Percentiles rank a stretch among this genome's conserved stretches.
Conservation (phyloP, 2,888 invertebrate genomes). For the Lomographa bimaculata region DNA sequence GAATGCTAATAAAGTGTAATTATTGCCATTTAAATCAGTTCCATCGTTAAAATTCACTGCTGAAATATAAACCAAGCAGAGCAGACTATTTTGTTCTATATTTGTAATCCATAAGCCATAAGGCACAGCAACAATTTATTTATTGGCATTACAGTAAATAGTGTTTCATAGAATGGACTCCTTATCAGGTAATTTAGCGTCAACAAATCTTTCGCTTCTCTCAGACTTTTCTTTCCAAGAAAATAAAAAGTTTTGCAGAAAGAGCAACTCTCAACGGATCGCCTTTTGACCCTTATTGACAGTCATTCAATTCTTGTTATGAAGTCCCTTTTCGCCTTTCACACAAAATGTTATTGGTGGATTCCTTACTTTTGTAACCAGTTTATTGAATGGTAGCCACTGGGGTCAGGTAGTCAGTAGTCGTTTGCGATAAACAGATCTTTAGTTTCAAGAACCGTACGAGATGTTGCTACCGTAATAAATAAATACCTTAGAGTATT, state of each 20-base stretch:
- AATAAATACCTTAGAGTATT: too few species aligned
- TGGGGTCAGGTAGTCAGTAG: neutral
- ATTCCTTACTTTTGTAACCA: slow-evolving; percentile 7
- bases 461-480: too few species aligned
- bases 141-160: too few species aligned
- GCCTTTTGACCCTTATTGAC: slow-evolving; percentile 30
- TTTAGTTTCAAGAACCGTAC: neutral
- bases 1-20: too few species aligned
- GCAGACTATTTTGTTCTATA: too few species aligned
- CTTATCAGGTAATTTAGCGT: slow-evolving; percentile 1
- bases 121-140: too few species aligned
- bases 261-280: slow-evolving; percentile 30
- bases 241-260: slow-evolving; percentile 24
- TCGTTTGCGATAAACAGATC: slow-evolving; percentile 1
- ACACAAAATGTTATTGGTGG: slow-evolving; percentile 18
- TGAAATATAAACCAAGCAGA: too few species aligned
- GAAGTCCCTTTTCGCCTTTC: slow-evolving; percentile 23
- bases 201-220: slow-evolving; percentile 18
- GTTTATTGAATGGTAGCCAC: slow-evolving; percentile 7
- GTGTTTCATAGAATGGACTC: slow-evolving; percentile 6
- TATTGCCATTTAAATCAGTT: too few species aligned
- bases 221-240: slow-evolving; percentile 15
- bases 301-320: slow-evolving; percentile 31
- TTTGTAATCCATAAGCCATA: too few species aligned
- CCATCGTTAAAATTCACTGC: too few species aligned